Evolutionary conservation across 92 coral and sea anemone species (phyloP).

Genomic region (Phenganax stokvisi): DNA sequence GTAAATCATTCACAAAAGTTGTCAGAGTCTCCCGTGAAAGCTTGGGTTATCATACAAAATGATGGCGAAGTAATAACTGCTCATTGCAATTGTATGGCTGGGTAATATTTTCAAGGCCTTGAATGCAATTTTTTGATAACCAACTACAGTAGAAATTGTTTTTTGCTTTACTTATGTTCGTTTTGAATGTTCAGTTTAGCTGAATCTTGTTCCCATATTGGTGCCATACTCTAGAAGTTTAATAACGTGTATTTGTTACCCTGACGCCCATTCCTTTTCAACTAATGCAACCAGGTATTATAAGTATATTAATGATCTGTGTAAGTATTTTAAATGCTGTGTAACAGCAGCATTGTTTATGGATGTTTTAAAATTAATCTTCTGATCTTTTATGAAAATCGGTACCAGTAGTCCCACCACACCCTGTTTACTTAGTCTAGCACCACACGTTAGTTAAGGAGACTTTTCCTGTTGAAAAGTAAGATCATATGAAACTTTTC

Average conservation of each 20-base stretch:
- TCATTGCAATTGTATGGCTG: conserved; percentile 5
- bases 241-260: conserved; percentile 29
- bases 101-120: not conserved
- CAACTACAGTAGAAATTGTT: no score
- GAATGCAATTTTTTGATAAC: no score
- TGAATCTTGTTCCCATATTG: conserved; percentile 42
- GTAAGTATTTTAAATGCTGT: no score
- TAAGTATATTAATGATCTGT: not conserved
- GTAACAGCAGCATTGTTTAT: no score
- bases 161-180: not conserved
- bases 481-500: no score
- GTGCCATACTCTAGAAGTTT: conserved; percentile 35
- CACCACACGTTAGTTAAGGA: no score
- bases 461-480: no score
- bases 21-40: not conserved
- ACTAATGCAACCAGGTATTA: conserved; percentile 22
- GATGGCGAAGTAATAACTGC: not conserved
- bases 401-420: no score
- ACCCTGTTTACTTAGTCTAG: no score
- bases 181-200: not conserved
- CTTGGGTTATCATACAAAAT: not conserved
- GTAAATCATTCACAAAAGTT: not conserved
- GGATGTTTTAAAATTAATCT: no score
- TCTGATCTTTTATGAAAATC: no score
- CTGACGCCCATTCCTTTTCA: conserved; percentile 38